phyloP scores from a whole-genome alignment of 2,113 vertebrate genomes.

The Peromyscus californicus region DNA sequence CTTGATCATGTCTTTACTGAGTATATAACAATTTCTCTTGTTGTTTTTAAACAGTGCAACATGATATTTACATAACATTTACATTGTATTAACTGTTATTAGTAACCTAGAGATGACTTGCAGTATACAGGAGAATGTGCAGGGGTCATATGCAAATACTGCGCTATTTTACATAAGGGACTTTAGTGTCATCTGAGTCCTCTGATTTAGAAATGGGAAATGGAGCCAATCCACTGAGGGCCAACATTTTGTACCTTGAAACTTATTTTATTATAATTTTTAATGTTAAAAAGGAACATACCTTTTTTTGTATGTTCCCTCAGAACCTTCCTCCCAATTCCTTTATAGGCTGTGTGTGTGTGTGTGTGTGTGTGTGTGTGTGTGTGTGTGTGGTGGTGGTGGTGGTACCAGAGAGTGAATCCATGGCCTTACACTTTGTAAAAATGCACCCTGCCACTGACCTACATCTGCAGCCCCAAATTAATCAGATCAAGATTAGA shows the following conservation, averaged over 20 bases:
- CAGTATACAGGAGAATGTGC: background rate
- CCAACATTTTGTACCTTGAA: background rate
- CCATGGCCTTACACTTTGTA: background rate
- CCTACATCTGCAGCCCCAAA: background rate
- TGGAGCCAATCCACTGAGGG: background rate
- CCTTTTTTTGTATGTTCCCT: background rate
- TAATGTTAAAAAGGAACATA: slow-evolving; percentile 26
- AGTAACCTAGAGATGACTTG: background rate
- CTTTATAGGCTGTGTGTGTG: background rate
- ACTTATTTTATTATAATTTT: slow-evolving; percentile 24
- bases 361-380: background rate
- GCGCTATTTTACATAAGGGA: background rate
- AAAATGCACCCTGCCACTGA: background rate
- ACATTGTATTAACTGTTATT: background rate
- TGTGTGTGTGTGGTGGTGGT: too few relatives aligned
- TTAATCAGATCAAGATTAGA: background rate
- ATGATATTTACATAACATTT: background rate
- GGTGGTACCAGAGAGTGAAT: background rate
- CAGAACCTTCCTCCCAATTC: background rate
- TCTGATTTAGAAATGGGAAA: background rate
- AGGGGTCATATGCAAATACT: background rate
- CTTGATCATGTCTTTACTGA: background rate
- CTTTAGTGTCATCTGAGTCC: background rate
- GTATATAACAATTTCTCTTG: background rate
- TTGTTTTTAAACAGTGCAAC: background rate